Evolutionary conservation across 2,888 invertebrate species (phyloP), one percentile per base, ranked within the genome.

Genomic region (Polymixis flavicincta): DNA sequence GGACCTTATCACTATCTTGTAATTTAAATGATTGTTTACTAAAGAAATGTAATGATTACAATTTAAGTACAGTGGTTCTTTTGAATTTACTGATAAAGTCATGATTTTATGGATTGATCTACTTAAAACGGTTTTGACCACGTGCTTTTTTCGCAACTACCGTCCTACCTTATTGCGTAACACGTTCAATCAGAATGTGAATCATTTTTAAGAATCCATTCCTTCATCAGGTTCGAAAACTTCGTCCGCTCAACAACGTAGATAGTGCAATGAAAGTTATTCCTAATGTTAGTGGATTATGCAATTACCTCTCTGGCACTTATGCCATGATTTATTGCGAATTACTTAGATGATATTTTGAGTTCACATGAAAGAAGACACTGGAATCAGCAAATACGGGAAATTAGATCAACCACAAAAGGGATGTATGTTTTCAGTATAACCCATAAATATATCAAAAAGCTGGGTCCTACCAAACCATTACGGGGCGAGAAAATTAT

Each of bases 1-100:
- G n/a, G 4, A 28, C 14, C 2, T 60, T 73, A 80, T 80, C 72
- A 2, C 42, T 50, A 37, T 13, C 19, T 28, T 37, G 19, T 17
- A 42, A 1, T 19, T 19, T n/a, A 50, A 50, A 32, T 50, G 14
- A 70, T 54, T 80, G 59, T 72, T 73, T 64, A 54, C 48, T 48
- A 65, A 73, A 80, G 45, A 77, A 71, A 65, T 63, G 78, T 50
- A n/a, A 48, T 54, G n/a, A 61, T 25, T 50, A 63, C 37, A 72
- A 37, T 64, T 80, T 54, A 14, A 22, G 37, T 25, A 60, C 54
- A 78, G n/a, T 65, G 28, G 37, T 37, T 65, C 60, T 65, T 11
- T 60, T 65, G 42, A 50, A 17, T n/a, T 52, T 1, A n/a, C 32
- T 55, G 32, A 32, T 66, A 55, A 17, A 13, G n/a, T 32, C 54